phyloP scores from a whole-genome alignment of 2,888 invertebrate genomes.

The Nasonovia ribisnigri region DNA sequence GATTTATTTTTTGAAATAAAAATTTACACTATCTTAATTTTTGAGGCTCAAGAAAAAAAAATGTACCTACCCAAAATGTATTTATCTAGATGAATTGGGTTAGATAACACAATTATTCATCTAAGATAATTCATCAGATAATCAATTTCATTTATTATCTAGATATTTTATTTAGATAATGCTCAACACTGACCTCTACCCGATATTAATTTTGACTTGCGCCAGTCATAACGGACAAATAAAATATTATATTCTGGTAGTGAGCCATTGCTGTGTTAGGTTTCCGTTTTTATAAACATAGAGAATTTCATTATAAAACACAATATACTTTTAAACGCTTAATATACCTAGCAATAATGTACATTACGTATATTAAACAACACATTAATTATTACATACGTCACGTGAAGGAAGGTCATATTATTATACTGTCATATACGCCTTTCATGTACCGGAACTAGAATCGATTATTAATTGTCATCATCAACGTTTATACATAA shows the following conservation, averaged over 20 bases:
- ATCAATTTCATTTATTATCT: too few species aligned
- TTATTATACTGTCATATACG: neutral
- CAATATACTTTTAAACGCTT: neutral
- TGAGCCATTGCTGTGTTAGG: neutral
- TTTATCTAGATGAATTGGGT: too few species aligned
- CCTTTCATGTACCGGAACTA: neutral
- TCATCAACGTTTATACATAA: neutral
- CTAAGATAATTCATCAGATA: too few species aligned
- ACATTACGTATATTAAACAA: neutral
- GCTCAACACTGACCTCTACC: neutral
- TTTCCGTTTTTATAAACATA: neutral
- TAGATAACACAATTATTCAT: too few species aligned
- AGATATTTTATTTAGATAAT: too few species aligned
- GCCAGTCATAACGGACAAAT: neutral
- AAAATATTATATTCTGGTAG: neutral
- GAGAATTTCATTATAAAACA: neutral
- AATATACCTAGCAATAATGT: too few species aligned
- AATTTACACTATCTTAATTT: too few species aligned
- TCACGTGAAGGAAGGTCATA: neutral
- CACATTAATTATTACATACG: neutral
- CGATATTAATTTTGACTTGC: neutral
- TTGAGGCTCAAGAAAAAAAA: too few species aligned
- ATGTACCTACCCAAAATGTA: too few species aligned
- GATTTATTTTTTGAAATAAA: too few species aligned
- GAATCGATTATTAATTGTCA: conserved; percentile 21